phyloP scores from a whole-genome alignment of 2,797 vertebrate genomes.

The Brachyrhaphis roseni region DNA sequence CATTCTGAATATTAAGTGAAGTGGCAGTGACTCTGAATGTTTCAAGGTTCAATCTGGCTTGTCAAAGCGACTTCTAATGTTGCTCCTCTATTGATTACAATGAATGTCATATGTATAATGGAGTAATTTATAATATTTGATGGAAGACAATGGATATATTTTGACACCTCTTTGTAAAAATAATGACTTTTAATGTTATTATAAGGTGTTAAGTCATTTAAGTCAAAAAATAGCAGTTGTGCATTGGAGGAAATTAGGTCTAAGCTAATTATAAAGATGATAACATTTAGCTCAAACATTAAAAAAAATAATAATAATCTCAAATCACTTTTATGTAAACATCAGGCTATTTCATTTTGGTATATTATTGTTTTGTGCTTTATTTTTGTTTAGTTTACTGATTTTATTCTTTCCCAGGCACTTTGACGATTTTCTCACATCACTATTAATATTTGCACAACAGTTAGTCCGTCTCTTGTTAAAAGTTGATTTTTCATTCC shows the following conservation, averaged over 20 bases:
- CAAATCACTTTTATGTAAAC: too few species aligned
- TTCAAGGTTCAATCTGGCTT: slow-evolving; percentile 6
- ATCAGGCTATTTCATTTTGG: background rate
- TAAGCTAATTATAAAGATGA: background rate
- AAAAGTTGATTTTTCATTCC: background rate
- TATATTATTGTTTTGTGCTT: background rate
- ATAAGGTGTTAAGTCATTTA: background rate
- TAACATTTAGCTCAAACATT: background rate
- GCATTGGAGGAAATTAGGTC: background rate
- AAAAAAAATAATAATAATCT: too few species aligned
- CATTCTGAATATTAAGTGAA: slow-evolving; percentile 1
- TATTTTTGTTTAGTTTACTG: background rate
- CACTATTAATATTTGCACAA: background rate
- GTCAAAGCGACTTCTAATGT: background rate
- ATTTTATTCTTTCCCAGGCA: background rate
- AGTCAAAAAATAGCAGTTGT: background rate
- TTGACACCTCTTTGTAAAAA: background rate
- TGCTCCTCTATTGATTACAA: slow-evolving; percentile 1
- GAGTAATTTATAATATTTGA: background rate
- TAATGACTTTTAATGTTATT: background rate
- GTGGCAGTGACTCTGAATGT: background rate
- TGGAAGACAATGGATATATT: background rate
- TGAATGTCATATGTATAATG: slow-evolving; percentile 2
- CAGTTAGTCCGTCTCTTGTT: background rate
- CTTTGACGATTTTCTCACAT: background rate